Conservation (phyloP, 2,888 invertebrate genomes). For the Tridacna gigas region DNA sequence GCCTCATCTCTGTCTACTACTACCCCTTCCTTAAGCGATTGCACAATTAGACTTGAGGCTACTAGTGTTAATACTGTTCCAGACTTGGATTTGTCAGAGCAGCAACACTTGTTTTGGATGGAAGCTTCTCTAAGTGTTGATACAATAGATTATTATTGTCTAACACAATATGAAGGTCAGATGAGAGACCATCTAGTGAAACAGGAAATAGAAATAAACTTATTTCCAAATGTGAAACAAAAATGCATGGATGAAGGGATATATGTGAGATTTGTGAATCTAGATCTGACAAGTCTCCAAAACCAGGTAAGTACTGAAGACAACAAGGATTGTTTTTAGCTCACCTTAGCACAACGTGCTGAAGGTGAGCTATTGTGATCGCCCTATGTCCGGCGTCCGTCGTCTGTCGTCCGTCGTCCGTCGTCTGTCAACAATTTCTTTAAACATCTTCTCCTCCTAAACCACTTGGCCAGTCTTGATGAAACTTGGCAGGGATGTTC, state of each 20-base stretch:
- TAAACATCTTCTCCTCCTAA: too few relatives aligned
- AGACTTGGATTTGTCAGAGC: conserved; percentile 10
- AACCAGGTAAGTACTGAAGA: neutral
- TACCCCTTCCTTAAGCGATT: neutral
- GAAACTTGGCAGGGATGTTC: too few relatives aligned
- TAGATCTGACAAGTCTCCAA: neutral
- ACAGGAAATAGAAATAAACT: conserved; percentile 22
- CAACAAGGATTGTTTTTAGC: too few relatives aligned
- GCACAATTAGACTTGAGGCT: neutral
- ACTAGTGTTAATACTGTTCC: neutral
- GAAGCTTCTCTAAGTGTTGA: neutral
- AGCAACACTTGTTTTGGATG: neutral
- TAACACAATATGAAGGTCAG: conserved; percentile 2
- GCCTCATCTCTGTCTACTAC: conserved; percentile 16
- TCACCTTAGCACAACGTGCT: too few relatives aligned
- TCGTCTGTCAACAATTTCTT: too few relatives aligned
- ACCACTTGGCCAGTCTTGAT: too few relatives aligned
- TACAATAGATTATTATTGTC: neutral
- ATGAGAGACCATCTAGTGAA: conserved; percentile 3
- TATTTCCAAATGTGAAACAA: neutral
- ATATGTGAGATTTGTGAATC: conserved; percentile 10
- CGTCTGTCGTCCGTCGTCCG: too few relatives aligned
- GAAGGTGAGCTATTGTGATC: too few relatives aligned
- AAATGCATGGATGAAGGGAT: neutral
- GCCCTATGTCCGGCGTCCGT: too few relatives aligned